Evolutionary conservation across 2,113 vertebrate species (phyloP), one percentile per base, ranked within the genome.

Genomic region (Megaceryle maxima): DNA sequence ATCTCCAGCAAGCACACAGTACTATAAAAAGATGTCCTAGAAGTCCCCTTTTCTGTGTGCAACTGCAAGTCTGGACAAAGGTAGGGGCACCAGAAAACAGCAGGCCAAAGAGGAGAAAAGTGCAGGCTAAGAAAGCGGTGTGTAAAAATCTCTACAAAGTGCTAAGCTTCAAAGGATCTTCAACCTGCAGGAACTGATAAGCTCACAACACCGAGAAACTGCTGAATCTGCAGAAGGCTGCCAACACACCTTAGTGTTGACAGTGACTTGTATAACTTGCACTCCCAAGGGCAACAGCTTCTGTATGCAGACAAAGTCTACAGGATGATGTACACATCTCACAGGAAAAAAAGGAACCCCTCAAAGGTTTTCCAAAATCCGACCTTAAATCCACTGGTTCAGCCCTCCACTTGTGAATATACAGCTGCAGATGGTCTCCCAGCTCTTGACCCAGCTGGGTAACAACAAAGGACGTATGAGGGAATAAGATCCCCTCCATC

Each of bases 201-300:
- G 8, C 24, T 55, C 35, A 50, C n/a, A 60, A 11, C 21, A 66
- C 62, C 79, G 67, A 62, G 70, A 79, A 74, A 28, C 21, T 37
- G 9, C 22, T 26, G 55, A 51, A 33, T 39, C 33, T 56, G 22
- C 13, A 25, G 6, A 39, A 70, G 55, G n/a, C 29, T 20, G 33
- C 1, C 0, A 1, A 7, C 60, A 50, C 20, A 37, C 13, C 1
- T 29, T 11, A 25, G 9, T 66, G 24, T 53, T 2, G 7, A 14
- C 7, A 37, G 46, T 55, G 80, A 68, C 28, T 46, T 44, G 29
- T 48, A 10, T 20, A 69, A 35, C 29, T 41, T 51, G 35, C n/a
- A 76, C 16, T 39, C 25, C 28, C 1, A 3, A 13, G 18, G 67
- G 4, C 35, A 81, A 48, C 0, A 5, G n/a, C 46, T 90, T 20